A percentile compares a stretch with the other conserved stretches of the same genome.
These are phyloP conservation scores for Anoplius nigerrimus DNA, from an alignment of 2,888 invertebrate species.

Conservation along the genomic window DNA sequence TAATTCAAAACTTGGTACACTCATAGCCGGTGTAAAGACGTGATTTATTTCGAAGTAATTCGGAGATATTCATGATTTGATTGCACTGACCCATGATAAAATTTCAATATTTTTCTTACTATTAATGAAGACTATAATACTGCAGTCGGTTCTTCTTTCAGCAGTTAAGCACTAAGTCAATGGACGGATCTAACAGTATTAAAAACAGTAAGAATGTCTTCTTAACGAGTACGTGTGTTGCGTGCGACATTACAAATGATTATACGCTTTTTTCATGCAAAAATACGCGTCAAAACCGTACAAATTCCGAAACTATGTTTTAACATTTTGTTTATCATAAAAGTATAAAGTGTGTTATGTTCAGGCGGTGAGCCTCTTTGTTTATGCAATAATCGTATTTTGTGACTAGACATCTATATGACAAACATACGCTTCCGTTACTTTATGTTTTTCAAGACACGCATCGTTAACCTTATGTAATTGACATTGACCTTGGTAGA, in stretches of 20 bases:
- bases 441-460: too few relatives aligned
- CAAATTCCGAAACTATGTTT: too few relatives aligned
- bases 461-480: too few relatives aligned
- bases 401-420: too few relatives aligned
- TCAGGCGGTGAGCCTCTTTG: too few relatives aligned
- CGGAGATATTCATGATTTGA: background rate
- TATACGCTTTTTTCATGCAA: background rate
- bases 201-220: constrained; percentile 50
- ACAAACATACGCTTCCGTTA: too few relatives aligned
- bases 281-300: too few relatives aligned
- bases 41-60: background rate
- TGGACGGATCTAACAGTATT: constrained; percentile 44
- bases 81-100: background rate
- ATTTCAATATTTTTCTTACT: constrained; percentile 17
- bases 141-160: constrained; percentile 54
- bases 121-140: constrained; percentile 40
- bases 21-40: background rate
- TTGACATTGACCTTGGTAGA: too few relatives aligned
- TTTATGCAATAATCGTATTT: too few relatives aligned
- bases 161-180: constrained; percentile 45
- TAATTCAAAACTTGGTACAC: background rate
- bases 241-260: constrained; percentile 23
- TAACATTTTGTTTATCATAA: too few relatives aligned
- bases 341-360: too few relatives aligned
- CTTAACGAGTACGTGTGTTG: constrained; percentile 35